Percentiles rank a stretch among this genome's conserved stretches.
phyloP scores from a whole-genome alignment of 2,888 invertebrate genomes.

The Meiosimyza platycephala region DNA sequence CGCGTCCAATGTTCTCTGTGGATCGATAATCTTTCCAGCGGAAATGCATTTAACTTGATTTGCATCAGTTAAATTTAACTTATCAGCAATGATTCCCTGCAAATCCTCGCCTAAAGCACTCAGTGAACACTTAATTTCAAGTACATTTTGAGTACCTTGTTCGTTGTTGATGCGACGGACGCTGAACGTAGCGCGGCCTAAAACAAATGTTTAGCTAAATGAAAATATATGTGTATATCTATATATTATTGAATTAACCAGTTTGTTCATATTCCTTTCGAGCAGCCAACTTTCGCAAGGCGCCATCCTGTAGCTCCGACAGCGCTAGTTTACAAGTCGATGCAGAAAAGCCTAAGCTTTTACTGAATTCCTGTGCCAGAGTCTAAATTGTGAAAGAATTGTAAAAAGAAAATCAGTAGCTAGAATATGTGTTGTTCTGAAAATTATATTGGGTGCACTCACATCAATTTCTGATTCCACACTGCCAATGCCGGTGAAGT shows the following conservation, averaged over 20 bases:
- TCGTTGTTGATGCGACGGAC: slow-evolving; percentile 73
- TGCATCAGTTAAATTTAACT: slow-evolving; percentile 62
- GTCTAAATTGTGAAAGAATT: slow-evolving; percentile 68
- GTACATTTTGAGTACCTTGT: slow-evolving; percentile 68
- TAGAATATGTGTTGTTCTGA: not conserved
- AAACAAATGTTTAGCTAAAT: too few species aligned
- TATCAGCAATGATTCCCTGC: slow-evolving; percentile 69
- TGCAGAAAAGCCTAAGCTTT: slow-evolving; percentile 69
- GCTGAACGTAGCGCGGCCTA: slow-evolving; percentile 78
- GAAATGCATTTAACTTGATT: slow-evolving; percentile 76
- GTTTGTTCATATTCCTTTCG: slow-evolving; percentile 76
- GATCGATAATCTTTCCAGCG: slow-evolving; percentile 74
- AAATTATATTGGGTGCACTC: slow-evolving; percentile 29
- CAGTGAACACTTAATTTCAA: slow-evolving; percentile 72
- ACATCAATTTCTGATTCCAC: slow-evolving; percentile 66
- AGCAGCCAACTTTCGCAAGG: slow-evolving; percentile 78
- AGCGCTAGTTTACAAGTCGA: slow-evolving; percentile 71
- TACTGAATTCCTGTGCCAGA: slow-evolving; percentile 72
- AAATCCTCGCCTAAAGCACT: slow-evolving; percentile 71
- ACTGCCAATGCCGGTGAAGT: slow-evolving; percentile 68
- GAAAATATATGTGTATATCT: too few species aligned
- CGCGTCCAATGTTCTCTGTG: slow-evolving; percentile 67
- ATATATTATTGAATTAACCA: slow-evolving; percentile 48
- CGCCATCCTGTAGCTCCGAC: slow-evolving; percentile 75
- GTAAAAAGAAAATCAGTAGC: not conserved